A percentile compares a stretch with the other conserved stretches of the same genome.
Conservation (phyloP, 1,140 invertebrate species). For the Aethina tumida region DNA sequence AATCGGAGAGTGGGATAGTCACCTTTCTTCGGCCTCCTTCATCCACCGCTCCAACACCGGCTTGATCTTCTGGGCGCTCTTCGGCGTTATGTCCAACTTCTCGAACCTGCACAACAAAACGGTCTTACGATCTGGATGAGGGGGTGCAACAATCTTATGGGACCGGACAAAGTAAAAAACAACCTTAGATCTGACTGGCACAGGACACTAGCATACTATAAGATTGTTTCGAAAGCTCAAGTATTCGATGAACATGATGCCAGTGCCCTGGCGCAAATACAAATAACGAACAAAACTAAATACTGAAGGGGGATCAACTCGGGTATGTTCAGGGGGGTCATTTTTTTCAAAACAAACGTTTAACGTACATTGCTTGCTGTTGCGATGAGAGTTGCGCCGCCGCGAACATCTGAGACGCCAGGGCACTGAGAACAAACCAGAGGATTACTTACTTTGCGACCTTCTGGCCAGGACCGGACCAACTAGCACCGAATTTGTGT, state of each 20-base stretch:
- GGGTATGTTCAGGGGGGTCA: neutral
- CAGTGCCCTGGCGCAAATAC: constrained; percentile 70
- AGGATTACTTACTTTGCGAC: no score
- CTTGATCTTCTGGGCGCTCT: constrained; percentile 98
- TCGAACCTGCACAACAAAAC: constrained; percentile 84
- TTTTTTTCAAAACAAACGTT: constrained; percentile 10
- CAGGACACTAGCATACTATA: constrained; percentile 59
- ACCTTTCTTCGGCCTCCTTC: constrained; percentile 95
- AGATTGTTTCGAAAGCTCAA: constrained; percentile 12
- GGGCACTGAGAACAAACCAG: constrained; percentile 70
- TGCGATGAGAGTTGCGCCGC: constrained; percentile 80
- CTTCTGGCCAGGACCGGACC: no score
- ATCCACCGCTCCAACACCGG: constrained; percentile 97
- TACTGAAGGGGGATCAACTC: neutral
- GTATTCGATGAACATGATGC: constrained; percentile 38
- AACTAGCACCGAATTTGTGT: no score
- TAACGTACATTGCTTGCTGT: constrained; percentile 81
- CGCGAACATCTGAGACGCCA: constrained; percentile 90
- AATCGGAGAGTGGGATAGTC: constrained; percentile 40
- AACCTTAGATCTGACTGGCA: constrained; percentile 29
- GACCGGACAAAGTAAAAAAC: constrained; percentile 2
- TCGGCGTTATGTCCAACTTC: constrained; percentile 98
- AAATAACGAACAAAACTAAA: constrained; percentile 14
- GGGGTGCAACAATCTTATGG: no score
- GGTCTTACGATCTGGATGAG: no score